Percentiles rank a stretch among this genome's conserved stretches.
Conservation (phyloP, 2,888 invertebrate genomes). For the Mamestra brassicae region DNA sequence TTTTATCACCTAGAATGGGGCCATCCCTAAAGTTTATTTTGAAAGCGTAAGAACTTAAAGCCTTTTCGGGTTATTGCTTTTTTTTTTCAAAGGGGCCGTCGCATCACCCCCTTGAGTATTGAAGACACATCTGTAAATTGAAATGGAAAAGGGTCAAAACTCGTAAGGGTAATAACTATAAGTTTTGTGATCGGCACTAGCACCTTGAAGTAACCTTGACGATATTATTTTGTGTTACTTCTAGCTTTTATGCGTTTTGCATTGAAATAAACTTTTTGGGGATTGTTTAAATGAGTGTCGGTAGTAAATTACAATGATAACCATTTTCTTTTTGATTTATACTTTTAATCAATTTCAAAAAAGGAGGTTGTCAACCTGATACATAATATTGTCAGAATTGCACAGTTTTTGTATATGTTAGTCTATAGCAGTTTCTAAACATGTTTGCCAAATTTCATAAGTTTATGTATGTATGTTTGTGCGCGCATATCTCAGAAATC, state of each 20-base stretch:
- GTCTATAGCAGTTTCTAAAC: no score
- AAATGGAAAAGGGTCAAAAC: constrained; percentile 85
- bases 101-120: constrained; percentile 78
- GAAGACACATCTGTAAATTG: constrained; percentile 85
- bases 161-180: constrained; percentile 81
- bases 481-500: no score
- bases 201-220: constrained; percentile 63
- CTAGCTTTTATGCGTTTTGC: not conserved
- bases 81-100: constrained; percentile 73
- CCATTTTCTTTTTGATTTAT: no score
- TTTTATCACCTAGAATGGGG: constrained; percentile 58
- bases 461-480: no score
- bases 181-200: constrained; percentile 74
- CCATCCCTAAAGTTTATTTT: constrained; percentile 67
- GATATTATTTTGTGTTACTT: constrained; percentile 37
- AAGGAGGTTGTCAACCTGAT: no score
- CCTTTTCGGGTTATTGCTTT: constrained; percentile 78
- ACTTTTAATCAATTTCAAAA: no score
- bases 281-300: no score
- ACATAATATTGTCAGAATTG: no score
- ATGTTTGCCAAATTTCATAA: no score
- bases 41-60: constrained; percentile 72
- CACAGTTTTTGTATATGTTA: no score
- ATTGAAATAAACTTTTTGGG: no score
- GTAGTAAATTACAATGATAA: no score